Conservation (phyloP, 2,888 invertebrate genomes). For the Uropetala carovei region DNA sequence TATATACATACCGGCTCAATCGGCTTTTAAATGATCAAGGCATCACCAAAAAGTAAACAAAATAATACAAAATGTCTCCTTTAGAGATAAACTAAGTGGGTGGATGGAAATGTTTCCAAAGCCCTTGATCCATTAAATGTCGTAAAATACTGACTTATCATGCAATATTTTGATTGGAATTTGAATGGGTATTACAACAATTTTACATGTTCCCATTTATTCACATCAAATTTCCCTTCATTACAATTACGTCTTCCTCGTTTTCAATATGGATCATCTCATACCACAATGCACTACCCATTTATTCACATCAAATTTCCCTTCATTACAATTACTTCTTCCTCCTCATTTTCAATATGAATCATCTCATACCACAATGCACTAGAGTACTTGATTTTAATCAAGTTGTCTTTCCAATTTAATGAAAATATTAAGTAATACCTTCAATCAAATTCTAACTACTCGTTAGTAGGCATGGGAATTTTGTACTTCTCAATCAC, state of each 20-base stretch:
- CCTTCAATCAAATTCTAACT: background rate
- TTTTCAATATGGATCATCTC: background rate
- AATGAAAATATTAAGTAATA: background rate
- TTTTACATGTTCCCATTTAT: background rate
- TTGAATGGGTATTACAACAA: background rate
- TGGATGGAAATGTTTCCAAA: background rate
- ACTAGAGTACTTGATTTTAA: constrained; percentile 14
- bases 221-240: background rate
- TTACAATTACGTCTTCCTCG: background rate
- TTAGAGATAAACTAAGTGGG: background rate
- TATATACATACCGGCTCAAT: background rate
- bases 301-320: background rate
- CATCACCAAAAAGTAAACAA: too few species aligned
- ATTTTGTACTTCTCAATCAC: constrained; percentile 86
- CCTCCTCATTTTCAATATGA: background rate
- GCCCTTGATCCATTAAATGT: background rate
- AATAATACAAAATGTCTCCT: too few species aligned
- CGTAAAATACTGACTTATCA: background rate
- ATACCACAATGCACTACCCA: background rate
- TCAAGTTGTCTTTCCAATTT: background rate
- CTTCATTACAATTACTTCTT: constrained; percentile 12
- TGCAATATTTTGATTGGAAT: background rate
- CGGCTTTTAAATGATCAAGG: too few species aligned
- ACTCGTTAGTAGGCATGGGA: constrained; percentile 65
- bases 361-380: constrained; percentile 1